phyloP scores from a whole-genome alignment of 2,797 vertebrate species.

The Furcifer pardalis region DNA sequence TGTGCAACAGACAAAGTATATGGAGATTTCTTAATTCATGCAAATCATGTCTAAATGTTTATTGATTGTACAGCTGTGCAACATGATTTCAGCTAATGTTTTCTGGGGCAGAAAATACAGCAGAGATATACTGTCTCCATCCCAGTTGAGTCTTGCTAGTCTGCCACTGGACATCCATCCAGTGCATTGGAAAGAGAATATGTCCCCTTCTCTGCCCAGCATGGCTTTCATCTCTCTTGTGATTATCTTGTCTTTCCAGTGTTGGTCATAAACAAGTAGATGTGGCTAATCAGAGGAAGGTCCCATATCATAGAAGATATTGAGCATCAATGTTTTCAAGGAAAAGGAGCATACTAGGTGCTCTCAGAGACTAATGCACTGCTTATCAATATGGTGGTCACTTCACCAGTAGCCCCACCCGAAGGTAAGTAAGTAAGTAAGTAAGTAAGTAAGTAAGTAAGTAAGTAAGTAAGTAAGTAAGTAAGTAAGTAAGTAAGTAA shows the following conservation, averaged over 20 bases:
- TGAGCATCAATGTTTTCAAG: neutral
- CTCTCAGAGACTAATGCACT: no score
- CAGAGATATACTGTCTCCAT: neutral
- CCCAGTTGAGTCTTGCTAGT: neutral
- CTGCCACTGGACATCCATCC: neutral
- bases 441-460: no score
- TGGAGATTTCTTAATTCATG: no score
- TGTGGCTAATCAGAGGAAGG: neutral
- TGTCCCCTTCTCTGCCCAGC: neutral
- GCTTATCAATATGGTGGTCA: neutral
- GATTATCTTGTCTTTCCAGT: neutral
- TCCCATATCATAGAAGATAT: neutral
- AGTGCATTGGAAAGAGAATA: neutral
- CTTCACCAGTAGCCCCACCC: neutral
- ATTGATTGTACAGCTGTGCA: no score
- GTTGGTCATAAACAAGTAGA: neutral
- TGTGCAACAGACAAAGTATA: no score
- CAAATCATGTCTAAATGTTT: no score
- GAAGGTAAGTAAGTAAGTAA: no score
- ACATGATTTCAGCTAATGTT: no score
- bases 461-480: no score
- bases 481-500: no score
- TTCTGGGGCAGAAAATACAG: no score
- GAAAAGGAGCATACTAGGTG: neutral
- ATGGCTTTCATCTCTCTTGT: neutral